Evolutionary conservation across 2,797 vertebrate genomes (phyloP), one percentile per base, ranked within the genome.

Genomic region (Odontamblyopus rebecca): DNA sequence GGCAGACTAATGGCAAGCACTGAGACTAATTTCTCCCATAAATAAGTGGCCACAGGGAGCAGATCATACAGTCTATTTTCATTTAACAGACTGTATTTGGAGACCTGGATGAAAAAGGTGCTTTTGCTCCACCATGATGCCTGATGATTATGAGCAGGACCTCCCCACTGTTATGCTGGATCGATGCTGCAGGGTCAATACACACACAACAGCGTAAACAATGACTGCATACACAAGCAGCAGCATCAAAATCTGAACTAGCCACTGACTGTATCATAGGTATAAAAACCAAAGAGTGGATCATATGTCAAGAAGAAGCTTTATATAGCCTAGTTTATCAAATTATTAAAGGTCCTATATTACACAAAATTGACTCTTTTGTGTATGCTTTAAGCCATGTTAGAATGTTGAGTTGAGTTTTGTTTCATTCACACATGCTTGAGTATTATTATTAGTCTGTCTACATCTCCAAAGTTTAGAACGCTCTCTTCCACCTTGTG

Each of bases 131-230:
- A 64, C 75, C 72, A 76, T 67, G 72, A 76, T 76, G 68, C 9
- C 48, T 68, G 68, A 75, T 71, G 60, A 57, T 65, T 54, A 71
- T 75, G 57, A 69, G 79, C 63, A 29, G 67, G 80, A 85, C 82
- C 84, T 85, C 80, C 81, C 69, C 11, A 63, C 76, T 82, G 73
- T 80, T 88, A 79, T 78, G 80, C 74, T 71, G 27, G 80, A 85
- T 89, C 89, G 82, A 89, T 90, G 82, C 64, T 6, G 61, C 67
- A 68, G 74, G 80, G 76, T 88, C 81, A 77, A 82, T 89, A 84
- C 23, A 68, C 56, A 71, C n/a, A 76, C 73, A 73, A 35, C 67
- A 48, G 64, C 67, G 68, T 4, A 67, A 51, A 67, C 72, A 61
- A 70, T 76, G 19, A 23, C 29, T n/a, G 60, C 26, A 62, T 51